Conservation (phyloP, 2,888 invertebrate species). For the Caradrina clavipalpis region DNA sequence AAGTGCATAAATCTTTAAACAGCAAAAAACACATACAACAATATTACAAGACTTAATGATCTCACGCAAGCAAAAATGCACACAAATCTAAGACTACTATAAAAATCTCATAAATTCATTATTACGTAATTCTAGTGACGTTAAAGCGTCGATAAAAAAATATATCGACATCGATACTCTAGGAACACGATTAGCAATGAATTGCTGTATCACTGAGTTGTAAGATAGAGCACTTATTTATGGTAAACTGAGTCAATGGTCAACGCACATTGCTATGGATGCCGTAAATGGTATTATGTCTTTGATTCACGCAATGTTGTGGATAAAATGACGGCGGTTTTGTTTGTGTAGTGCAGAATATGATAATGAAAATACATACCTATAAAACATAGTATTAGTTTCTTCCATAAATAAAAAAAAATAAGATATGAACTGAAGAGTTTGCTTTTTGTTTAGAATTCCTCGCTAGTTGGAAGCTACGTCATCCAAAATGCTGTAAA, state of each 20-base stretch:
- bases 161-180: slow-evolving; percentile 74
- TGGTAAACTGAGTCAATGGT: slow-evolving; percentile 58
- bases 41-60: slow-evolving; percentile 53
- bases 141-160: slow-evolving; percentile 67
- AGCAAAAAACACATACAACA: slow-evolving; percentile 50
- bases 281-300: slow-evolving; percentile 38
- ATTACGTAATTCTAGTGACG: slow-evolving; percentile 73
- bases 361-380: no score
- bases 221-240: slow-evolving; percentile 60
- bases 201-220: slow-evolving; percentile 62
- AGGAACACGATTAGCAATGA: slow-evolving; percentile 69
- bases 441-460: no score
- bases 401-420: no score
- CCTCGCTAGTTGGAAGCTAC: no score
- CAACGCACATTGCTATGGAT: slow-evolving; percentile 40
- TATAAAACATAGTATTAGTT: no score
- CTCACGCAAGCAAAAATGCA: slow-evolving; percentile 47
- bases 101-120: slow-evolving; percentile 64
- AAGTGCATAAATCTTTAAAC: slow-evolving; percentile 50
- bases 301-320: slow-evolving; percentile 28
- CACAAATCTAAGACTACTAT: slow-evolving; percentile 30
- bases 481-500: no score
- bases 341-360: no score
- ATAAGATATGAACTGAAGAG: no score
- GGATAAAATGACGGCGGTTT: background rate